phyloP scores from a whole-genome alignment of 37 sponge, comb jelly and placozoan species.

The Aphrocallistes beatrix region DNA sequence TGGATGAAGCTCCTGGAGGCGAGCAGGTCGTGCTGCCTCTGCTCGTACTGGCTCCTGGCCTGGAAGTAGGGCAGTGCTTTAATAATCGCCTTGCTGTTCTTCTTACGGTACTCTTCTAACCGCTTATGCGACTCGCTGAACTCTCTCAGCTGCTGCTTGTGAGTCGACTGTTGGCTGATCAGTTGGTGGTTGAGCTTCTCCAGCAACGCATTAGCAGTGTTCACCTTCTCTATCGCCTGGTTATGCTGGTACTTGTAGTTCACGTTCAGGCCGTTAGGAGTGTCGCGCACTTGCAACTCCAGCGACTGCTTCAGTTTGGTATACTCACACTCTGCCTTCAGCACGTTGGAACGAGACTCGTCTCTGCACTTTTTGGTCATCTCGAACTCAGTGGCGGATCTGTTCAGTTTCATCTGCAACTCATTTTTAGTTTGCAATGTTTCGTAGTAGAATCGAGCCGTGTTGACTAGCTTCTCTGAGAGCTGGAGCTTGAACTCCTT shows the following conservation, averaged over 20 bases:
- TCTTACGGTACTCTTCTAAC: background rate
- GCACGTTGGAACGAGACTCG: background rate
- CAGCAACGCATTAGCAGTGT: background rate
- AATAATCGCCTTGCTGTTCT: background rate
- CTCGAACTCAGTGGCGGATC: constrained; percentile 8
- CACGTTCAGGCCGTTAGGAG: background rate
- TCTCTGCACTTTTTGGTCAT: background rate
- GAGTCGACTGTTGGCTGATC: background rate
- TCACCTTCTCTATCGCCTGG: background rate
- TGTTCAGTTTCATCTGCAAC: background rate
- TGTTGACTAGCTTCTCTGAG: background rate
- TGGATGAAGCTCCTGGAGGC: background rate
- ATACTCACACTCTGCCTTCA: background rate
- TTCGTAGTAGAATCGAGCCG: constrained; percentile 13
- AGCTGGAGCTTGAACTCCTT: background rate
- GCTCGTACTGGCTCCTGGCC: constrained; percentile 13
- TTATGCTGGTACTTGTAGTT: background rate
- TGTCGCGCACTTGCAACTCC: background rate
- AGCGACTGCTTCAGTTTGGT: background rate
- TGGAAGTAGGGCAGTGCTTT: constrained; percentile 9
- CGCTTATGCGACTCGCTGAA: background rate
- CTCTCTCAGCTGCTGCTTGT: background rate
- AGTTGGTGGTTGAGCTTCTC: background rate
- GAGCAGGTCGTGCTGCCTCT: background rate
- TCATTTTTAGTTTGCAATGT: constrained; percentile 8